Percentiles rank a stretch among this genome's conserved stretches.
Evolutionary conservation across 92 coral and sea anemone species (phyloP).

Genomic region (Parazoanthus swiftii): DNA sequence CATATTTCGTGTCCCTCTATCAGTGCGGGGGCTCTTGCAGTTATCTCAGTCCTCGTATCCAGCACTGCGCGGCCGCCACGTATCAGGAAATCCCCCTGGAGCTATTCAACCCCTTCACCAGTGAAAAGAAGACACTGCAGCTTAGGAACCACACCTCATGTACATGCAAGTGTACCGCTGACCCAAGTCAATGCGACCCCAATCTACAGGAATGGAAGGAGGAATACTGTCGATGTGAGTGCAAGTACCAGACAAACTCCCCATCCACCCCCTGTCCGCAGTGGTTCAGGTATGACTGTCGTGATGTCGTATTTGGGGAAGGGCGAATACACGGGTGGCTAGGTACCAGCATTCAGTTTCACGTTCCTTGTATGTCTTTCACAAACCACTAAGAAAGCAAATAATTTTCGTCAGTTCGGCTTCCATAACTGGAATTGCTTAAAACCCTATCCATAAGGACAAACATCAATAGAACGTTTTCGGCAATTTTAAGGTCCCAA

Average conservation of each 20-base stretch:
- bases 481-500: too few relatives aligned
- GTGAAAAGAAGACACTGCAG: background rate
- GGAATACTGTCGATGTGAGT: conserved; percentile 10
- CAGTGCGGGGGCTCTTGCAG: conserved; percentile 23
- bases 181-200: conserved; percentile 21
- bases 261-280: conserved; percentile 15
- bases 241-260: conserved; percentile 14
- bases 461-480: background rate
- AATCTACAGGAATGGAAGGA: conserved; percentile 11
- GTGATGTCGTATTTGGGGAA: background rate
- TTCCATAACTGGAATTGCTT: too few relatives aligned
- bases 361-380: too few relatives aligned
- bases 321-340: too few relatives aligned
- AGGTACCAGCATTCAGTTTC: too few relatives aligned
- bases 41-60: background rate
- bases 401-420: too few relatives aligned
- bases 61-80: conserved; percentile 15
- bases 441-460: too few relatives aligned
- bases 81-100: conserved; percentile 1
- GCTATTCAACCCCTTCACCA: background rate
- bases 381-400: too few relatives aligned
- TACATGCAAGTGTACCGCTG: conserved; percentile 14
- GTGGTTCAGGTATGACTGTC: conserved; percentile 7
- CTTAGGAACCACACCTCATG: conserved; percentile 18
- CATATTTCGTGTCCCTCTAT: conserved; percentile 18